phyloP scores from a whole-genome alignment of 2,797 vertebrate species.

The Lepilemur septentrionalis region DNA sequence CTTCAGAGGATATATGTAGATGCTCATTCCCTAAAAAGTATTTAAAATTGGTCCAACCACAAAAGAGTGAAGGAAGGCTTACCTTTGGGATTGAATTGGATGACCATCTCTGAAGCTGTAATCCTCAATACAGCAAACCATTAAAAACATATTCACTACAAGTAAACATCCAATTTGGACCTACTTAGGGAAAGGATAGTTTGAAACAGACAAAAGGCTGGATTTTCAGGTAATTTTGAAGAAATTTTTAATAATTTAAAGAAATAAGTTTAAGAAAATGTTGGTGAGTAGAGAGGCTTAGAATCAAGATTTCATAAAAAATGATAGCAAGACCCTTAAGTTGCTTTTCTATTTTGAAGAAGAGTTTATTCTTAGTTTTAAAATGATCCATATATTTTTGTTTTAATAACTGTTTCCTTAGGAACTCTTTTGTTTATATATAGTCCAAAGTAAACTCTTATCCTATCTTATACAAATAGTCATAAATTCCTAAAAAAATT shows the following conservation, averaged over 20 bases:
- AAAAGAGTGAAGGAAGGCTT: neutral
- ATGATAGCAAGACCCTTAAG: neutral
- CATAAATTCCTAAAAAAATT: neutral
- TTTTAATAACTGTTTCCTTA: neutral
- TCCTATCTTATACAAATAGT: constrained; percentile 13
- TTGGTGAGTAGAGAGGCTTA: neutral
- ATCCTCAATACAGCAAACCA: neutral
- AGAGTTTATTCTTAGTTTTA: neutral
- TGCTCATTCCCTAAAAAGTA: neutral
- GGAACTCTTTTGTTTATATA: neutral
- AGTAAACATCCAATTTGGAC: neutral
- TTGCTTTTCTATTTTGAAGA: neutral
- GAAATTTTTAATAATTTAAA: constrained; percentile 17
- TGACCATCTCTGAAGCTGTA: neutral
- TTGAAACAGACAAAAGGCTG: constrained; percentile 25
- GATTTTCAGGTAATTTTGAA: constrained; percentile 1
- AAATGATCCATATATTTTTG: constrained; percentile 5
- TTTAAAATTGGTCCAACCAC: neutral
- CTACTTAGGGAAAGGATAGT: neutral
- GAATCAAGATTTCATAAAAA: constrained; percentile 23
- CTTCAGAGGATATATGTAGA: neutral
- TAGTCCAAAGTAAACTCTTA: neutral
- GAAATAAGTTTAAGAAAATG: neutral
- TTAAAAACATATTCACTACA: neutral
- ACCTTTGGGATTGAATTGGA: neutral